Evolutionary conservation across 2,888 invertebrate genomes (phyloP).

Genomic region (Lucinisca nassula): DNA sequence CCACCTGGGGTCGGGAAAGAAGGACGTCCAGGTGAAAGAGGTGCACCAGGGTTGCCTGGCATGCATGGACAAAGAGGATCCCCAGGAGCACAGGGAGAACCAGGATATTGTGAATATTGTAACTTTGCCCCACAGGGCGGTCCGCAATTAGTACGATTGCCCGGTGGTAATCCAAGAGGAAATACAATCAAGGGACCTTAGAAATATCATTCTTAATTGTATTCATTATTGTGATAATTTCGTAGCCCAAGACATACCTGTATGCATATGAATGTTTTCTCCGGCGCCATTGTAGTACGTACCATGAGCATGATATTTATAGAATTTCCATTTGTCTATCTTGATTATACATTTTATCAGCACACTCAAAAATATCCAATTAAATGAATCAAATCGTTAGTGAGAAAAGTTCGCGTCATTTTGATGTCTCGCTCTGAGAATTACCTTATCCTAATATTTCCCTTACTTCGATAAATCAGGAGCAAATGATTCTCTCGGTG

Average conservation of each 20-base stretch:
- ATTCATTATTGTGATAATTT: background rate
- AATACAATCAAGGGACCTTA: conserved; percentile 83
- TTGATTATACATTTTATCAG: no score
- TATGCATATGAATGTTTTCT: background rate
- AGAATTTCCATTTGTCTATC: no score
- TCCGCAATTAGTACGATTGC: conserved; percentile 70
- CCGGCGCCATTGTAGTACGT: background rate
- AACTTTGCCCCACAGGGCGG: conserved; percentile 85
- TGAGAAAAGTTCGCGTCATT: no score
- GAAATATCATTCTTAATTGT: conserved; percentile 51
- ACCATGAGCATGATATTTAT: background rate
- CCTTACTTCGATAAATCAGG: no score
- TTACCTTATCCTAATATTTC: no score
- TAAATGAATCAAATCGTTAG: no score
- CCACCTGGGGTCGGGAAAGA: conserved; percentile 91
- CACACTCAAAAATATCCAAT: no score
- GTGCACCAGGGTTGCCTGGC: conserved; percentile 82
- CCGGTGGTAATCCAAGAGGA: conserved; percentile 65
- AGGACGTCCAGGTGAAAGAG: conserved; percentile 93
- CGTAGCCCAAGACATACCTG: background rate
- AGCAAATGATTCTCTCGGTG: no score
- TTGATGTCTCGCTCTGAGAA: no score
- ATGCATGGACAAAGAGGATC: conserved; percentile 89
- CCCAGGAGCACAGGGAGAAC: conserved; percentile 89
- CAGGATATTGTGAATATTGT: conserved; percentile 91